Evolutionary conservation across 1,140 invertebrate genomes (phyloP).

Genomic region (Homalodisca vitripennis): DNA sequence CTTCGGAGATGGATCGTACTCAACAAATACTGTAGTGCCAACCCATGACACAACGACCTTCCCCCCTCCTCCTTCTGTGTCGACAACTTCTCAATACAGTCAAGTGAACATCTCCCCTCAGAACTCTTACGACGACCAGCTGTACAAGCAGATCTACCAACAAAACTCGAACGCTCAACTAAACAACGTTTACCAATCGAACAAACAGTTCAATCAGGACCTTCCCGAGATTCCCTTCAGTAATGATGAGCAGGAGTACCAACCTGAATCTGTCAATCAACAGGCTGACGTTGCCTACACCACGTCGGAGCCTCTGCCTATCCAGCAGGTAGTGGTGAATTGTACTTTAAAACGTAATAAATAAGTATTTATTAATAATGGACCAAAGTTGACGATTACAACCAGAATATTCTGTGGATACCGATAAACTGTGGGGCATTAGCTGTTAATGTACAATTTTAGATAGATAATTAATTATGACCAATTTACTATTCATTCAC

Average conservation of each 20-base stretch:
- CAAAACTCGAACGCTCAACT: not conserved
- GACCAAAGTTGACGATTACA: too few species aligned
- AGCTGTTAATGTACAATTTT: too few species aligned
- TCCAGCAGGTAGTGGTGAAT: constrained; percentile 19
- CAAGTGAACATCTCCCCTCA: constrained; percentile 6
- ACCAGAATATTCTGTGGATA: too few species aligned
- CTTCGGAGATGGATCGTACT: constrained; percentile 39
- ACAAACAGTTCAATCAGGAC: constrained; percentile 1
- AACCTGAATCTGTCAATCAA: constrained; percentile 36
- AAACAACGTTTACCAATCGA: too few species aligned
- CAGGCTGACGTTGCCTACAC: constrained; percentile 19
- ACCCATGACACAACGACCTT: constrained; percentile 5
- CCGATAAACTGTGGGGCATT: too few species aligned
- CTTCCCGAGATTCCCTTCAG: not conserved
- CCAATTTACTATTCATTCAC: too few species aligned
- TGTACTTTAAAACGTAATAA: too few species aligned
- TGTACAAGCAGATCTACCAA: constrained; percentile 12
- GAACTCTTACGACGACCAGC: not conserved
- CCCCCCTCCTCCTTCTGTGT: constrained; percentile 2
- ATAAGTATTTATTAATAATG: too few species aligned
- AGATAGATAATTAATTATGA: too few species aligned
- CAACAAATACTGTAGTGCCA: constrained; percentile 37
- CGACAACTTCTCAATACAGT: not conserved
- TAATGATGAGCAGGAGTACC: constrained; percentile 30
- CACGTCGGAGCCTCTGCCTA: constrained; percentile 28